These are phyloP conservation scores for Aphelenchoides fujianensis DNA, from an alignment of 1,140 invertebrate genomes.

Conservation along the genomic window DNA sequence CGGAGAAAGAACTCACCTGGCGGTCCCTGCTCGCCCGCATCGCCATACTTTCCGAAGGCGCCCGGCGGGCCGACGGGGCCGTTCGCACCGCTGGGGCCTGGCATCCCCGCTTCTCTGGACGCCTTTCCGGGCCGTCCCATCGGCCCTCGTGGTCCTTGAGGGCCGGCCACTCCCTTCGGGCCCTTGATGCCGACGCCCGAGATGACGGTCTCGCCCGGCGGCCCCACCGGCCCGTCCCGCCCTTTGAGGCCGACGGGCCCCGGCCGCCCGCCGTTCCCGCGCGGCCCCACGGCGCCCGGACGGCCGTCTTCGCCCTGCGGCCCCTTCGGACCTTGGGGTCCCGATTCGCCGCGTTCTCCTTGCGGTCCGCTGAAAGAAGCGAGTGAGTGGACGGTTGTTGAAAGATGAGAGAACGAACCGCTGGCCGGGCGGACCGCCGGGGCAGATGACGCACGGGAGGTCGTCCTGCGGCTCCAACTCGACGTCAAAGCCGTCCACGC, in stretches of 20 bases:
- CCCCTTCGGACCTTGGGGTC: slow-evolving; percentile 30
- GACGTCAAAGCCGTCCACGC: slow-evolving; percentile 52
- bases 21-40: no score
- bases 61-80: no score
- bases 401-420: no score
- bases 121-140: no score
- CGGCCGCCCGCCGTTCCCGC: slow-evolving; percentile 32
- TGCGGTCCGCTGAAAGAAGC: slow-evolving; percentile 42
- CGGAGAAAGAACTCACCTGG: slow-evolving; percentile 32
- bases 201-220: slow-evolving; percentile 23
- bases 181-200: slow-evolving; percentile 44
- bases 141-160: no score
- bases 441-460: slow-evolving; percentile 56
- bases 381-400: no score
- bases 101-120: no score
- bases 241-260: slow-evolving; percentile 29
- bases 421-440: slow-evolving; percentile 50
- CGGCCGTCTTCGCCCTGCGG: slow-evolving; percentile 30
- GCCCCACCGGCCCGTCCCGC: slow-evolving; percentile 5
- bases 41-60: no score
- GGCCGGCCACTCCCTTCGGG: no score
- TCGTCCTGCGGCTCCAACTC: slow-evolving; percentile 46
- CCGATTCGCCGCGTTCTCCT: slow-evolving; percentile 43
- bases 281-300: slow-evolving; percentile 25
- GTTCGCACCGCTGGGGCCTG: no score